Base-by-base conservation (phyloP, 2,797 vertebrate species). In the Tinamus major region DNA sequence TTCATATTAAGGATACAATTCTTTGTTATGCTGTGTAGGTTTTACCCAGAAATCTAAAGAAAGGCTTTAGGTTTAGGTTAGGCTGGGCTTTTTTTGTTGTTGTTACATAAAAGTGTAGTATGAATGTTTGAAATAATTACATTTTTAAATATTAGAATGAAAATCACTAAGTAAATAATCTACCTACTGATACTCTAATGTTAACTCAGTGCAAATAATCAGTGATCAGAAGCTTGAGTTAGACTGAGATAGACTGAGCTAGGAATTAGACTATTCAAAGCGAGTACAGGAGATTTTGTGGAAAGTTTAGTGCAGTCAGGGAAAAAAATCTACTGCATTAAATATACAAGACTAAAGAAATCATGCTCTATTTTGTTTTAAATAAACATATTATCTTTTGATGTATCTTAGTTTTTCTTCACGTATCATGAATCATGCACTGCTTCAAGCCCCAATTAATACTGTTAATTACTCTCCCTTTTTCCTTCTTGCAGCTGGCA, bases 381-480 rank as follows among this genome's bases (percentile, higher is more conserved):
- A 96, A 88, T 90, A 94, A 94, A 95, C 85, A 92, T 41, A 79
- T 92, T 91, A 72, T 92, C 63, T 84, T 94, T 93, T 93, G 93
- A 76, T 94, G 65, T 93, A 58, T 94, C 69, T 94, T 94, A 77
- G 70, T 90, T 63, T 96, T 94, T 96, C 85, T 95, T 96, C 56
- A 27, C 4, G 31, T 87, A 62, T 85, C 69, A 61, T 86, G 90
- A 96, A 95, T 97, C 95, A 96, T 72, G 62, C 61, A 79, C 70
- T 77, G 87, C 94, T 97, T 96, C 69, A 88, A 94, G 76, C 48
- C 67, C 58, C 91, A 91, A 97, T 97, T 96, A 97, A 91, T 92
- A 90, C 85, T 92, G 92, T 90, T 97, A 96, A 97, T 96, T 97
- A 90, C 92, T 91, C 85, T 95, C 56, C 19, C 74, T 94, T 93